Evolutionary conservation across 2,888 invertebrate genomes (phyloP), one percentile per base, ranked within the genome.

Genomic region (Macrosoma leucophasiata): DNA sequence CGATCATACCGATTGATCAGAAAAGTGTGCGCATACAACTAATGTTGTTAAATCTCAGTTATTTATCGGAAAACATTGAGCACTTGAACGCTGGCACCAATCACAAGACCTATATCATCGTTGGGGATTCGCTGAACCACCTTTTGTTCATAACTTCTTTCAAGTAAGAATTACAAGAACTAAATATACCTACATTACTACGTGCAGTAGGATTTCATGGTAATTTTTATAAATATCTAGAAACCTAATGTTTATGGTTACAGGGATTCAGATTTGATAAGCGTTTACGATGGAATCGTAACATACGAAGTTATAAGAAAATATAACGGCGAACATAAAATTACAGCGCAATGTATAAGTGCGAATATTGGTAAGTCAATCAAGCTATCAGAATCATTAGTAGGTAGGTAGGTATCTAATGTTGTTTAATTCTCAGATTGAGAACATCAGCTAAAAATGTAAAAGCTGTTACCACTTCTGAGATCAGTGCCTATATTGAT

Each of bases 61-160:
- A 75, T 43, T 52, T 88, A 28, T 48, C 67, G 3, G 77, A 81
- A 37, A 79, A 84, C 21, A 58, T 73, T 12, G 70, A 68, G 0
- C 43, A 66, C 6, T 45, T 79, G 13, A 88, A 88, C 1, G 79
- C 87, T 1, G 84, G 86, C 12, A 52, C 58, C 1, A 60, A 66
- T 26, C 89, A 89, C 43, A 82, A 79, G 32, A 78, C 87, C 61
- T 78, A 84, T 36, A 57, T 92, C 10, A 52, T 92, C 33, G 84
- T 90, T 17, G 92, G 92, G 0, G 90, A 91, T 63, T 86, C 85
- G 1, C 69, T 87, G 33, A 91, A 91, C 58, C 78, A 86, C 52
- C 55, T 91, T 5, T 57, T 91, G 21, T 58, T 86, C 25, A 79
- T 87, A 33, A 74, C 81, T 36, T 73, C 79, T 49, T 85, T 88